Conservation (phyloP, 1,140 invertebrate genomes). For the Drosophila sproati region DNA sequence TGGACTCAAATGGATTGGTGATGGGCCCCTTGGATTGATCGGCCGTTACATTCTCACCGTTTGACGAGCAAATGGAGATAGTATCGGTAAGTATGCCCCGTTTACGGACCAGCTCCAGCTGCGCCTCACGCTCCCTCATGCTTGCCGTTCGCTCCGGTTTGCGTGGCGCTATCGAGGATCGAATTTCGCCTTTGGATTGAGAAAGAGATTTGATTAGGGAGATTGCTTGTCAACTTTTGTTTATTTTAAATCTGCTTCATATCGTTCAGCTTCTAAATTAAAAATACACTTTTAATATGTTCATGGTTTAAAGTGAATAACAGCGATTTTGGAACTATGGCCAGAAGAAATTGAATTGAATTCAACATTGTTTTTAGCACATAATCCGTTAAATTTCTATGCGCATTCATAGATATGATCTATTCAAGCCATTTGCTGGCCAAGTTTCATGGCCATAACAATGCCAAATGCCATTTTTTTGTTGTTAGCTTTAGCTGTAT, state of each 20-base stretch:
- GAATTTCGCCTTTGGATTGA: conserved; percentile 88
- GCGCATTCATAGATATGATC: neutral
- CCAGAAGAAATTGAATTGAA: neutral
- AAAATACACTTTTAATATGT: no score
- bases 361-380: neutral
- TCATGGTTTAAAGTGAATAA: no score
- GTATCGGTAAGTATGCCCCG: conserved; percentile 80
- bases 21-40: conserved; percentile 54
- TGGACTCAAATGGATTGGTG: conserved; percentile 41
- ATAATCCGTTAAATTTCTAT: neutral
- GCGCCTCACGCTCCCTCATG: conserved; percentile 90
- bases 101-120: conserved; percentile 87
- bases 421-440: neutral
- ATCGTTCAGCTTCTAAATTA: no score
- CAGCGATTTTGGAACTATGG: no score
- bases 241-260: no score
- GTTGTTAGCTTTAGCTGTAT: conserved; percentile 9
- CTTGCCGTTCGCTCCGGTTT: conserved; percentile 93
- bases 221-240: no score
- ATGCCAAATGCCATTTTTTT: conserved; percentile 20
- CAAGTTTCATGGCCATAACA: conserved; percentile 21
- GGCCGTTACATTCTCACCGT: conserved; percentile 78
- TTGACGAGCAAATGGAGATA: conserved; percentile 85
- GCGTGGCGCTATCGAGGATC: conserved; percentile 89
- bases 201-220: neutral